phyloP scores from a whole-genome alignment of 2,113 vertebrate genomes.

The Phalacrocorax brasilianus region DNA sequence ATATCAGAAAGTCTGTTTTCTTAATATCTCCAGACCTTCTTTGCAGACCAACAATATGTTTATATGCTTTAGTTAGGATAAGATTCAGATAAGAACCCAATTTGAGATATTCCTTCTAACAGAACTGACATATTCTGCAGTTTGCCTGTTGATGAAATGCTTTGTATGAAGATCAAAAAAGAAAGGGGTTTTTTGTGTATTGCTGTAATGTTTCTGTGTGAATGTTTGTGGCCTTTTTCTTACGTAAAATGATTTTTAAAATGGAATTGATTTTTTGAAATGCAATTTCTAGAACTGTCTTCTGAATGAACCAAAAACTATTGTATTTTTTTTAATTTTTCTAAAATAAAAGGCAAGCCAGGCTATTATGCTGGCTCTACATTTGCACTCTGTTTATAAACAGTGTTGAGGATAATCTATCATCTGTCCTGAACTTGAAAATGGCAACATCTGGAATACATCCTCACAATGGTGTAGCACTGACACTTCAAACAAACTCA shows the following conservation, averaged over 20 bases:
- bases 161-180: neutral
- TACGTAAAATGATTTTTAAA: neutral
- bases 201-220: neutral
- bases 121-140: neutral
- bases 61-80: neutral
- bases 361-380: neutral
- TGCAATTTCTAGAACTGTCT: neutral
- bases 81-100: neutral
- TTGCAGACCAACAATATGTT: neutral
- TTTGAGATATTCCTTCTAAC: neutral
- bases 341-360: neutral
- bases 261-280: neutral
- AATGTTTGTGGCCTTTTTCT: neutral
- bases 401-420: neutral
- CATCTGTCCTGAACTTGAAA: neutral
- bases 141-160: neutral
- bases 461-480: neutral
- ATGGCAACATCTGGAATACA: conserved; percentile 32
- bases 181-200: neutral
- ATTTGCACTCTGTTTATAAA: conserved; percentile 24
- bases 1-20: neutral
- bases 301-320: neutral
- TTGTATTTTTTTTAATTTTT: neutral
- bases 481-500: conserved; percentile 46
- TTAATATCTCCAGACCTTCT: neutral